These are phyloP conservation scores for Limnephilus rhombicus DNA, from an alignment of 2,888 invertebrate genomes.

Conservation along the genomic window DNA sequence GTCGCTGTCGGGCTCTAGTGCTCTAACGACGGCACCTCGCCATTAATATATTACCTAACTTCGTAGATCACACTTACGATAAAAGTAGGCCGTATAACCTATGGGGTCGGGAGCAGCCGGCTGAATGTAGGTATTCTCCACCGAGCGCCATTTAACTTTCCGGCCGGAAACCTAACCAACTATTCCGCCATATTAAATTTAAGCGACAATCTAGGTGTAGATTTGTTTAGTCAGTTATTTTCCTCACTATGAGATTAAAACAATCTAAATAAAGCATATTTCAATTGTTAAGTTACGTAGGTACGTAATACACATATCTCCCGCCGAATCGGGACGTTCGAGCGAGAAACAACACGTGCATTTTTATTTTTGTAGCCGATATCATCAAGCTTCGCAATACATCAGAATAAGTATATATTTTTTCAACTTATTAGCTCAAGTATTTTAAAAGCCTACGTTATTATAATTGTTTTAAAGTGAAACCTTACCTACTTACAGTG, in stretches of 20 bases:
- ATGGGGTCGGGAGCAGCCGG: no score
- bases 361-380: not conserved
- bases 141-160: not conserved
- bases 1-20: no score
- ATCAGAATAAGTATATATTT: no score
- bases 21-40: not conserved
- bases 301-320: no score
- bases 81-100: constrained; percentile 21
- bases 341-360: no score
- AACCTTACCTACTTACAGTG: no score
- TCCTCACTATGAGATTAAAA: not conserved
- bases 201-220: not conserved
- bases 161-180: constrained; percentile 2
- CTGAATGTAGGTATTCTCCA: not conserved
- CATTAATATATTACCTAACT: constrained; percentile 41
- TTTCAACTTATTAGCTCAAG: no score
- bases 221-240: not conserved
- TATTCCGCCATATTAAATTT: constrained; percentile 21
- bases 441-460: no score
- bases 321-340: no score
- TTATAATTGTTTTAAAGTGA: no score
- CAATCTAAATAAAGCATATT: not conserved
- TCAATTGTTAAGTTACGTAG: not conserved
- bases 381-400: not conserved
- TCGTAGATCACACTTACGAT: constrained; percentile 14